Evolutionary conservation across 2,113 vertebrate species (phyloP).

Genomic region (Alexandromys fortis): DNA sequence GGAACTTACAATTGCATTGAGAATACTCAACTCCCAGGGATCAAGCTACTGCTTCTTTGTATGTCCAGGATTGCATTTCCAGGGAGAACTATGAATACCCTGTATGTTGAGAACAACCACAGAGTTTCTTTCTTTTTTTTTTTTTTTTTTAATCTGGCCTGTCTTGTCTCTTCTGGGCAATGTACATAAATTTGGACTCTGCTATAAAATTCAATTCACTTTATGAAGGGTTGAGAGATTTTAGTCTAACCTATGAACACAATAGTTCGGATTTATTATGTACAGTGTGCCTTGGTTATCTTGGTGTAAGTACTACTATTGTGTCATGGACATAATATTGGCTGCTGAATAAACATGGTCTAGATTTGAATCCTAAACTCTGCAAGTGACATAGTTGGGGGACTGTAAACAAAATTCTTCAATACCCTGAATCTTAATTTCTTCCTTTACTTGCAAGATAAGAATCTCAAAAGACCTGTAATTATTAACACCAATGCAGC

Average conservation of each 20-base stretch:
- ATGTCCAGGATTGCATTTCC: not conserved
- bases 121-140: not conserved
- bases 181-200: not conserved
- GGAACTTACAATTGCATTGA: not conserved
- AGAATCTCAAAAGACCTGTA: not conserved
- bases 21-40: not conserved
- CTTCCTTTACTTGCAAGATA: conserved; percentile 4
- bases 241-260: not conserved
- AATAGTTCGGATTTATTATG: not conserved
- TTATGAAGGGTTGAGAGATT: not conserved
- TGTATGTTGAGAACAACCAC: not conserved
- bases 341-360: not conserved
- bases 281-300: not conserved
- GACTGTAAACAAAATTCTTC: not conserved
- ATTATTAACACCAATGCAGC: not conserved
- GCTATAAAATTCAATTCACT: not conserved
- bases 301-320: not conserved
- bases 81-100: not conserved
- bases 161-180: not conserved
- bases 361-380: not conserved
- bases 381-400: not conserved
- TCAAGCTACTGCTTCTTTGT: not conserved
- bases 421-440: conserved; percentile 2
- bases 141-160: not conserved
- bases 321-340: not conserved